Conservation (phyloP, 2,797 vertebrate species). For the Onychomys leucogaster region DNA sequence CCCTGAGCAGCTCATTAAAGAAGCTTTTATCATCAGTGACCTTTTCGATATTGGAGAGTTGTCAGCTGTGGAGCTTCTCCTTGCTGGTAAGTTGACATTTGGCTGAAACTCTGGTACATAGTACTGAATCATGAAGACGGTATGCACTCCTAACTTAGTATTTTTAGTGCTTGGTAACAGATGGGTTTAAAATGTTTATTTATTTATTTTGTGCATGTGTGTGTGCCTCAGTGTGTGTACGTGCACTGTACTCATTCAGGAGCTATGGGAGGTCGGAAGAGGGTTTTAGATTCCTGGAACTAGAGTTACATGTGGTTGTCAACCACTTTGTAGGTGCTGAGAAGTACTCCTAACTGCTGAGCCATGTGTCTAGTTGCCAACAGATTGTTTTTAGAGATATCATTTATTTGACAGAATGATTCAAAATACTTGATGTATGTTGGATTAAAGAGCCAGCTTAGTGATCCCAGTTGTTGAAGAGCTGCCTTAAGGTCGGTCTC, state of each 20-base stretch:
- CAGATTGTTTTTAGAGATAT: neutral
- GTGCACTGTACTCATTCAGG: neutral
- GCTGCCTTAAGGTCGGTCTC: slow-evolving; percentile 13
- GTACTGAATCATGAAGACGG: neutral
- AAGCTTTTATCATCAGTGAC: slow-evolving; percentile 98
- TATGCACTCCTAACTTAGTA: neutral
- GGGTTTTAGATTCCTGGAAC: neutral
- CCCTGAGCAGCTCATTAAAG: slow-evolving; percentile 96
- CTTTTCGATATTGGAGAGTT: slow-evolving; percentile 97
- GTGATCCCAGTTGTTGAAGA: slow-evolving; percentile 19
- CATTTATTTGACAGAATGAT: slow-evolving; percentile 29
- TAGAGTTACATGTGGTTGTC: neutral
- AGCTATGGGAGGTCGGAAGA: neutral
- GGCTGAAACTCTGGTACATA: neutral
- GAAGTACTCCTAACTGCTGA: neutral
- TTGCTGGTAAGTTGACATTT: slow-evolving; percentile 92
- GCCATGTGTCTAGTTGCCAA: neutral
- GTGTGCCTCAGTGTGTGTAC: neutral
- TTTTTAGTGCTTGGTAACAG: slow-evolving; percentile 15
- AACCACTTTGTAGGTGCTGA: neutral
- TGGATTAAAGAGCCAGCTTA: slow-evolving; percentile 19
- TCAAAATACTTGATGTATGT: slow-evolving; percentile 47
- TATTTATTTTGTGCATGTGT: neutral
- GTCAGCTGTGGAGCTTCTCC: slow-evolving; percentile 96
- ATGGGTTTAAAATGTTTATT: neutral